Conservation (phyloP, 2,113 vertebrate species). For the Oostethus manadensis region DNA sequence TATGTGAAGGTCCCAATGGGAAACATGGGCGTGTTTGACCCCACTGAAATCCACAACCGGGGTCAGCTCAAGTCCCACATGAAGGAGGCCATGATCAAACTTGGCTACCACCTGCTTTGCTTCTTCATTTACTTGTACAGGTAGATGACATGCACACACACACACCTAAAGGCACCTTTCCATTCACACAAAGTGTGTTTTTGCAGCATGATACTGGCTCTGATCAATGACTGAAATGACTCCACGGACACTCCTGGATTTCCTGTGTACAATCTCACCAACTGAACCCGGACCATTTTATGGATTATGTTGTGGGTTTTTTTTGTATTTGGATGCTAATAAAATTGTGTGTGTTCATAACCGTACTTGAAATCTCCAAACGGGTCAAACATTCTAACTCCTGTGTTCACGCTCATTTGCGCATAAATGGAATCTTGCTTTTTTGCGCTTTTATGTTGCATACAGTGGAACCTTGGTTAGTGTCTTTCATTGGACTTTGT, state of each 20-base stretch:
- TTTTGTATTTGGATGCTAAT: too few relatives aligned
- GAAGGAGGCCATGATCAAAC: conserved; percentile 98
- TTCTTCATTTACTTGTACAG: conserved; percentile 99
- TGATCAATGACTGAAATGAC: conserved; percentile 89
- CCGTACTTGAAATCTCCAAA: too few relatives aligned
- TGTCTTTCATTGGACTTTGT: too few relatives aligned
- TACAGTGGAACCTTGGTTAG: too few relatives aligned
- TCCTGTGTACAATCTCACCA: background rate
- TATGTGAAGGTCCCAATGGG: conserved; percentile 92
- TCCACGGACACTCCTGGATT: conserved; percentile 23
- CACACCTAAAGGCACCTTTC: background rate
- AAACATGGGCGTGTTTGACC: conserved; percentile 97
- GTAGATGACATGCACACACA: conserved; percentile 63
- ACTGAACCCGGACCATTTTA: too few relatives aligned
- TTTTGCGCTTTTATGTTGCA: too few relatives aligned
- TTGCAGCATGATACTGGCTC: conserved; percentile 94
- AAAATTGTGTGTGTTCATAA: too few relatives aligned
- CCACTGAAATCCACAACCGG: conserved; percentile 97
- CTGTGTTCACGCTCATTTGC: too few relatives aligned
- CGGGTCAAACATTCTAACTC: too few relatives aligned
- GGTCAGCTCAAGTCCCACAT: conserved; percentile 96
- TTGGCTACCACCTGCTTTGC: conserved; percentile 96
- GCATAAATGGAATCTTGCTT: too few relatives aligned
- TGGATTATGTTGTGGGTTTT: too few relatives aligned
- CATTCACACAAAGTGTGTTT: conserved; percentile 28